These are phyloP conservation scores for Menidia menidia DNA, from an alignment of 2,797 vertebrate species.

Conservation along the genomic window DNA sequence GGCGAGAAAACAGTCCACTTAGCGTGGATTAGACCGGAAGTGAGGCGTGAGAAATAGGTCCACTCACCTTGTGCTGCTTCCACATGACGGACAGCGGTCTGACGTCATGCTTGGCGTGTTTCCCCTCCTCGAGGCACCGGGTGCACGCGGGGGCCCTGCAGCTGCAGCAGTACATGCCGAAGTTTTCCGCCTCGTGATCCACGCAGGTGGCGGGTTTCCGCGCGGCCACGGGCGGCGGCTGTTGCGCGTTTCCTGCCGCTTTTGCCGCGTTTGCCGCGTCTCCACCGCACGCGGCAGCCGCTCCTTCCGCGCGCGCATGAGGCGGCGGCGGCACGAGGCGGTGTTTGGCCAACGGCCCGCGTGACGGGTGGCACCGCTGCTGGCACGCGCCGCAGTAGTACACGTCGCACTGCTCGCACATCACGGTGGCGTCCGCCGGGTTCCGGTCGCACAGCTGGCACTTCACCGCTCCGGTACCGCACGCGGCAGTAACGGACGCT, in stretches of 20 bases:
- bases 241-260: no score
- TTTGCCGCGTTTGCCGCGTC: slow-evolving; percentile 51
- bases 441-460: slow-evolving; percentile 96
- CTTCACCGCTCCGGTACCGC: slow-evolving; percentile 76
- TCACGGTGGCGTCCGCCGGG: slow-evolving; percentile 90
- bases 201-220: slow-evolving; percentile 89
- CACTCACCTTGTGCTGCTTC: slow-evolving; percentile 98
- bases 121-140: slow-evolving; percentile 92
- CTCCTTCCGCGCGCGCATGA: slow-evolving; percentile 54
- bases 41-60: no score
- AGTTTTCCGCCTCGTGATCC: slow-evolving; percentile 94
- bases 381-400: slow-evolving; percentile 93
- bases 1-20: no score
- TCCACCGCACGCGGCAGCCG: slow-evolving; percentile 38
- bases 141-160: slow-evolving; percentile 91
- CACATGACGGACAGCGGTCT: slow-evolving; percentile 92
- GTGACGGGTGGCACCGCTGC: slow-evolving; percentile 94
- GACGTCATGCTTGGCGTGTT: slow-evolving; percentile 91
- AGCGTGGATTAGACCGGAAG: neutral
- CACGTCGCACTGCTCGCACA: slow-evolving; percentile 97
- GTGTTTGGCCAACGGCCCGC: slow-evolving; percentile 95
- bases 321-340: slow-evolving; percentile 85
- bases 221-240: slow-evolving; percentile 68
- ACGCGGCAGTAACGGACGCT: slow-evolving; percentile 7
- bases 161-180: slow-evolving; percentile 93